phyloP scores from a whole-genome alignment of 2,113 vertebrate species.

The Misgurnus anguillicaudatus region DNA sequence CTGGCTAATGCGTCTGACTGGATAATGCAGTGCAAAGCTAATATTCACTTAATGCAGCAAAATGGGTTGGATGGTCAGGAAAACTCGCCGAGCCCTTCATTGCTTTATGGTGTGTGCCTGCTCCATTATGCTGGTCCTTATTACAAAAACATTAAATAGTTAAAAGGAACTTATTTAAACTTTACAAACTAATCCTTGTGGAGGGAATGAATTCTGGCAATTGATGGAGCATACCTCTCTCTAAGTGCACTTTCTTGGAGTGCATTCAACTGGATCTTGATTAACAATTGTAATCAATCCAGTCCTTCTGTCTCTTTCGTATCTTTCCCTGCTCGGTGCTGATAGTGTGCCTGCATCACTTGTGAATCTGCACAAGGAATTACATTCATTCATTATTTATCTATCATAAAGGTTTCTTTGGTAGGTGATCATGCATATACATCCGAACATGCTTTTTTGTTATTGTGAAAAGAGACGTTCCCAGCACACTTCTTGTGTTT shows the following conservation, averaged over 20 bases:
- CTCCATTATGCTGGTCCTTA: slow-evolving; percentile 38
- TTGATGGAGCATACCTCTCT: slow-evolving; percentile 63
- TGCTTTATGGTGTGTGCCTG: slow-evolving; percentile 47
- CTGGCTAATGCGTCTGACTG: slow-evolving; percentile 20
- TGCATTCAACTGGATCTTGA: slow-evolving; percentile 75
- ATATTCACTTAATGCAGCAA: slow-evolving; percentile 44
- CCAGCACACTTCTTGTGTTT: neutral
- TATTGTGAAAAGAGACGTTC: neutral
- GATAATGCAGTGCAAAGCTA: slow-evolving; percentile 44
- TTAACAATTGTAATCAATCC: slow-evolving; percentile 82
- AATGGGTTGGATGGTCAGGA: slow-evolving; percentile 11
- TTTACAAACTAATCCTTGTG: slow-evolving; percentile 50
- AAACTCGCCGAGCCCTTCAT: neutral
- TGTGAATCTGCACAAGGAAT: slow-evolving; percentile 58
- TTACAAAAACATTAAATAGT: slow-evolving; percentile 59
- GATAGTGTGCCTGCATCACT: slow-evolving; percentile 67
- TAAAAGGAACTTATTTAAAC: slow-evolving; percentile 57
- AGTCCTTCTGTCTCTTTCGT: slow-evolving; percentile 54
- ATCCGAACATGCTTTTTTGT: neutral
- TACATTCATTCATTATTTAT: neutral
- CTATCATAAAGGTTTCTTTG: neutral
- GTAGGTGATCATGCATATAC: neutral
- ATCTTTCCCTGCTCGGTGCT: slow-evolving; percentile 47
- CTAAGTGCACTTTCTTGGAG: slow-evolving; percentile 68
- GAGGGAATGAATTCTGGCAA: slow-evolving; percentile 54